Percentiles rank a stretch among this genome's conserved stretches.
These are phyloP conservation scores for Schizopygopsis malacanthus DNA, from an alignment of 2,797 vertebrate species.

Conservation along the genomic window DNA sequence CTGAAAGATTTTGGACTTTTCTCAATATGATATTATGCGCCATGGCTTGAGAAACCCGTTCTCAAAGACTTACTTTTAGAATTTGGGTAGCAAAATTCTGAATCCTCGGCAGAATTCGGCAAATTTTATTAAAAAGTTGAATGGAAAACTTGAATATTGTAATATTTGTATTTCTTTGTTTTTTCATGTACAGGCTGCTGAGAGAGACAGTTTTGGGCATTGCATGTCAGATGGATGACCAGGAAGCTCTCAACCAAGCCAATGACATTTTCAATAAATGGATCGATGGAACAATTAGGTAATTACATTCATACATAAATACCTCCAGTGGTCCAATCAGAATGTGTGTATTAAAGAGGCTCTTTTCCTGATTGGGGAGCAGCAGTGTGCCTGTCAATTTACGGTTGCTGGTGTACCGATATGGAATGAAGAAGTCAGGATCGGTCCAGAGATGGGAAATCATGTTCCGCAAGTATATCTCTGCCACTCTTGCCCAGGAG, in stretches of 20 bases:
- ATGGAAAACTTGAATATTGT: not conserved
- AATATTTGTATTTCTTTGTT: not conserved
- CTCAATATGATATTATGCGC: too few relatives aligned
- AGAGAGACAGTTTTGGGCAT: constrained; percentile 85
- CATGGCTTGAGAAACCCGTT: too few relatives aligned
- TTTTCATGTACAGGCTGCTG: constrained; percentile 80
- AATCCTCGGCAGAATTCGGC: too few relatives aligned
- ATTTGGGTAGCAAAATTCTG: too few relatives aligned
- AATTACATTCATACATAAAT: constrained; percentile 29
- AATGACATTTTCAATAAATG: constrained; percentile 80
- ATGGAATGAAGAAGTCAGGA: constrained; percentile 89
- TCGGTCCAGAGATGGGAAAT: constrained; percentile 79
- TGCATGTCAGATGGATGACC: constrained; percentile 85
- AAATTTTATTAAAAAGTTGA: too few relatives aligned
- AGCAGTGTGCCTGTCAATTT: constrained; percentile 86
- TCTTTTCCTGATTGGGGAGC: constrained; percentile 56
- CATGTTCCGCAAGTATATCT: constrained; percentile 85
- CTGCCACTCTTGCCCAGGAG: constrained; percentile 88
- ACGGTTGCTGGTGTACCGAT: constrained; percentile 89
- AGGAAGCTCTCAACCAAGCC: constrained; percentile 72
- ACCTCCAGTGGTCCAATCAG: not conserved
- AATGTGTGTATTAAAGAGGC: not conserved
- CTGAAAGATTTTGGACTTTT: too few relatives aligned
- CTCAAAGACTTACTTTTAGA: too few relatives aligned
- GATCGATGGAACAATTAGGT: constrained; percentile 75